Evolutionary conservation across 2,888 invertebrate species (phyloP), one percentile per base, ranked within the genome.

Genomic region (Apotomis betuletana): DNA sequence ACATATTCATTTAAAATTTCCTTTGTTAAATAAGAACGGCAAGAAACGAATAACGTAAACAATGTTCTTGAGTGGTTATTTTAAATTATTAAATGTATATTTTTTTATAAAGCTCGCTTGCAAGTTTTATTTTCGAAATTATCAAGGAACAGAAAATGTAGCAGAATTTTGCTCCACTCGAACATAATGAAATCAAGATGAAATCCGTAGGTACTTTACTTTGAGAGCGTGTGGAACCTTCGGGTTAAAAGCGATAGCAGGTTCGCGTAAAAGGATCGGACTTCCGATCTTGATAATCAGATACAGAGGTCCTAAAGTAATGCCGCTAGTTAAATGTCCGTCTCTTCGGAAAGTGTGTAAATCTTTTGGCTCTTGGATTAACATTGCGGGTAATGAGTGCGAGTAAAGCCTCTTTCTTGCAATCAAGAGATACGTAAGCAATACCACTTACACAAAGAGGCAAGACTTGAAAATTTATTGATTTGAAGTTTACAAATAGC

Each of bases 261-360:
- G 65, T 67, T 52, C 54, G 12, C 36, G 41, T 44, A 55, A 63
- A 61, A 65, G 70, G 70, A 60, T 54, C 60, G 49, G 60, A 61
- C 54, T 67, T 70, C 65, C 70, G 54, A 44, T 54, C 60, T 65
- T 67, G 52, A 60, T 27, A 65, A 55, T 67, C 60, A 55, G 38
- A 61, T 54, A 54, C 68, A 62, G 49, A 62, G 62, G 51, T 63
- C 55, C 57, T 54, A 5, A 55, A 62, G 51, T 51, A 69, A 57
- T 57, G 49, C 15, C 5, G 10, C 12, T 27, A 36, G 13, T 59
- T 3, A 9, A 13, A 27, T 10, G 51, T 3, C 15, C 36, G 38
- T 49, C 49, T 5, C 4, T 52, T 44, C 12, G 27, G 27, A n/a
- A 46, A 57, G 27, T 27, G 6, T 8, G 44, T 13, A n/a, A 41